Evolutionary conservation across 2,797 vertebrate species (phyloP).

Genomic region (Monodelphis domestica): DNA sequence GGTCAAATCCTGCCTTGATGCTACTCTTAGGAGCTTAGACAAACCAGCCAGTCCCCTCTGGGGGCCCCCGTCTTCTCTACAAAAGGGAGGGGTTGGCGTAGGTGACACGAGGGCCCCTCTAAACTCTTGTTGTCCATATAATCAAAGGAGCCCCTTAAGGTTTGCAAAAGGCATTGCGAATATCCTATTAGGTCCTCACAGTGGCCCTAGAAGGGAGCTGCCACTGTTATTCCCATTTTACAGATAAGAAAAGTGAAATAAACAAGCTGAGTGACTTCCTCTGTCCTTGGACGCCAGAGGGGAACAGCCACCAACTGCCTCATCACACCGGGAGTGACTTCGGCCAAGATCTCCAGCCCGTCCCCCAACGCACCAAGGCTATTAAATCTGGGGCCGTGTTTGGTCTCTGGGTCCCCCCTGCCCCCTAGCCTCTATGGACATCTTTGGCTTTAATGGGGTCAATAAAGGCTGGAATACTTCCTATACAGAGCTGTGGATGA

Average conservation of each 20-base stretch:
- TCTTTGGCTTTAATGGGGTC: not conserved
- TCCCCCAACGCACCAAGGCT: not conserved
- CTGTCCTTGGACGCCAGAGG: not conserved
- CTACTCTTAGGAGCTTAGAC: too few species aligned
- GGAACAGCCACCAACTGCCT: too few species aligned
- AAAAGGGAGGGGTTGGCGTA: too few species aligned
- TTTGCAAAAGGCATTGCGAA: too few species aligned
- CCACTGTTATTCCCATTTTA: not conserved
- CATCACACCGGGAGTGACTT: not conserved
- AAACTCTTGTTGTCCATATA: too few species aligned
- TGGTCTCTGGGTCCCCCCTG: not conserved
- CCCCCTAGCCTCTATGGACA: not conserved
- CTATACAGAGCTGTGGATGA: not conserved
- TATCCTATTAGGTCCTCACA: not conserved
- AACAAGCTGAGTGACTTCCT: too few species aligned
- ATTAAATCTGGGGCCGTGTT: not conserved
- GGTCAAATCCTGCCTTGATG: too few species aligned
- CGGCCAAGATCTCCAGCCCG: not conserved
- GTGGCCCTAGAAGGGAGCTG: not conserved
- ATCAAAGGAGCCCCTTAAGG: too few species aligned
- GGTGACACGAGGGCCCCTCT: too few species aligned
- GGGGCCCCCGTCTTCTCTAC: too few species aligned
- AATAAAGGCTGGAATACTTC: not conserved
- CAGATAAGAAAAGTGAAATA: not conserved
- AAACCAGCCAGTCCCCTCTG: too few species aligned